Evolutionary conservation across 2,113 vertebrate species (phyloP).

Genomic region (Calyptommatus sinebrachiatus): DNA sequence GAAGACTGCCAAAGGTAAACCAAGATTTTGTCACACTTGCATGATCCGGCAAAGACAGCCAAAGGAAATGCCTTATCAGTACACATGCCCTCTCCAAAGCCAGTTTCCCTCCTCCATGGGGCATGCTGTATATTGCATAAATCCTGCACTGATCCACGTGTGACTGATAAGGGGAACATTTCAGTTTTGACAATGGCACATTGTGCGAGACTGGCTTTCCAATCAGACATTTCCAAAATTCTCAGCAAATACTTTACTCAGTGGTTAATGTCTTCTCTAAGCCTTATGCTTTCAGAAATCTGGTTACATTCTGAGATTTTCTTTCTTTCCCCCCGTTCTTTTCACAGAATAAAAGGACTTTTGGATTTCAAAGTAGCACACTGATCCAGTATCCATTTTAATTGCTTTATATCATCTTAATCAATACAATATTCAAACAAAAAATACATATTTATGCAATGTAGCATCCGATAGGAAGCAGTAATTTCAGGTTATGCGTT

Average conservation of each 20-base stretch:
- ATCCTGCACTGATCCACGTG: slow-evolving; percentile 32
- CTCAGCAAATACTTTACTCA: slow-evolving; percentile 32
- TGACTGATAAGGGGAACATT: slow-evolving; percentile 51
- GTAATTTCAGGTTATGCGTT: too few species aligned
- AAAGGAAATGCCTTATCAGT: slow-evolving; percentile 54
- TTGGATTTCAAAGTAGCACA: background rate
- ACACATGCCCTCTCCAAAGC: slow-evolving; percentile 52
- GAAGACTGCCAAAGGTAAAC: slow-evolving; percentile 30
- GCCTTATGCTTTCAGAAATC: background rate
- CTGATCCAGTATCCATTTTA: background rate
- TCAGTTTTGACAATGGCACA: slow-evolving; percentile 32
- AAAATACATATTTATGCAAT: too few species aligned
- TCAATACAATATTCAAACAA: too few species aligned
- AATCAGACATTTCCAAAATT: slow-evolving; percentile 40
- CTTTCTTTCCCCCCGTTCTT: background rate
- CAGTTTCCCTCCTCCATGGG: slow-evolving; percentile 34
- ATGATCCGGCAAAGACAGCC: slow-evolving; percentile 35
- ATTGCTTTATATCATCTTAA: too few species aligned
- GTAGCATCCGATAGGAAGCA: too few species aligned
- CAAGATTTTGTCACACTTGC: slow-evolving; percentile 29
- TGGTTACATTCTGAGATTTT: background rate
- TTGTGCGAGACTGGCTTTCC: slow-evolving; percentile 35
- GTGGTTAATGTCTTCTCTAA: background rate
- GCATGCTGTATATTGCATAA: slow-evolving; percentile 42
- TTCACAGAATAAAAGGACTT: background rate